phyloP scores from a whole-genome alignment of 2,797 vertebrate species.

The Cirrhinus molitorella region DNA sequence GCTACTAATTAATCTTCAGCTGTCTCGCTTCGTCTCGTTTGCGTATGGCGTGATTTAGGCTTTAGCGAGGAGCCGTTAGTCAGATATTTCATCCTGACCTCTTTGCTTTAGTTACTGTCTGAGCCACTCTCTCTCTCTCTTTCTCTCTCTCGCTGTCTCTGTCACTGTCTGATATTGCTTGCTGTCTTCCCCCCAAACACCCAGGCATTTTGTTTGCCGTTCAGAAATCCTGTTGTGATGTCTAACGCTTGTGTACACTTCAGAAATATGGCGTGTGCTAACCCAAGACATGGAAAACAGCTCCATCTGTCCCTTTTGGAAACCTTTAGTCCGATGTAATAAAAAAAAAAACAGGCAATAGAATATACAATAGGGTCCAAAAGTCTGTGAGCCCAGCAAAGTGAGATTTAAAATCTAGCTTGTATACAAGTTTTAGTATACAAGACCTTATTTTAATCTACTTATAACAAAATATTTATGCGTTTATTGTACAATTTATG shows the following conservation, averaged over 20 bases:
- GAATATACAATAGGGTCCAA: background rate
- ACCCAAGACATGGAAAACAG: slow-evolving; percentile 23
- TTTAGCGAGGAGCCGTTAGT: background rate
- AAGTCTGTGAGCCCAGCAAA: background rate
- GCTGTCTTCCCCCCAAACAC: too few species aligned
- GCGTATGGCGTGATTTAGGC: background rate
- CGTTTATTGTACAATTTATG: background rate
- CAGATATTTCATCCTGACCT: background rate
- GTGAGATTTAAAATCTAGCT: background rate
- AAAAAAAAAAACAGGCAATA: background rate
- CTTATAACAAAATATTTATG: background rate
- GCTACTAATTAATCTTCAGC: slow-evolving; percentile 30
- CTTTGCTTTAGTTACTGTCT: slow-evolving; percentile 12
- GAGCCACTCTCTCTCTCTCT: background rate
- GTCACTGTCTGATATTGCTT: slow-evolving; percentile 5
- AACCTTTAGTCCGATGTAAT: background rate
- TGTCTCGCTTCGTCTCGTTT: background rate
- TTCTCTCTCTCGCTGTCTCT: background rate
- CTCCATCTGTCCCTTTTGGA: slow-evolving; percentile 10
- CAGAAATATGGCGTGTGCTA: slow-evolving; percentile 1
- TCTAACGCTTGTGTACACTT: background rate
- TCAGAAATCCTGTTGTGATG: slow-evolving; percentile 19
- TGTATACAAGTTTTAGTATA: background rate
- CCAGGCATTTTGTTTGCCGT: slow-evolving; percentile 20
- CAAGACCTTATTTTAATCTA: background rate